Base-by-base conservation (phyloP, 2,888 invertebrate genomes). In the Chloromyia formosa region DNA sequence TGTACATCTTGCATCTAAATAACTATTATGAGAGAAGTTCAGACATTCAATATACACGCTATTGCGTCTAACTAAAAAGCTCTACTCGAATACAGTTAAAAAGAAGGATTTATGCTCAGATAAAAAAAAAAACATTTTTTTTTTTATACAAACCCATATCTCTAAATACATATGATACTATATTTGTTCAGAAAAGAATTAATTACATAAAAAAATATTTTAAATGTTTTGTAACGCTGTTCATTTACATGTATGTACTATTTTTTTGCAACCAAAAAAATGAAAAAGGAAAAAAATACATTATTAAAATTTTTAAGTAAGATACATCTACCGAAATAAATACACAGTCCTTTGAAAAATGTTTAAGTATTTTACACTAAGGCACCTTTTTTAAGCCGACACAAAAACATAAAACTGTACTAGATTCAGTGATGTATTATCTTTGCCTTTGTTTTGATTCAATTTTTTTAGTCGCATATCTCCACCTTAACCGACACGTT, bases 311-410 rank as follows among this genome's bases (percentile, higher is more conserved):
- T 35, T 35, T 35, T 35, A 7, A 35, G 27, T 35, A 35, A 2
- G 3, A 35, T 35, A 64, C 54, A 23, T 49, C 45, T 64, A 54
- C 54, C 9, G 20, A 73, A 73, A 49, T 72, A 22, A 73, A 53
- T 12, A 49, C 27, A 7, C 42, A 40, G 58, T 61, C 22, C 18
- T 73, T 9, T 45, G 27, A 62, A 40, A 73, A 73, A 23, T 73
- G 58, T 54, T 73, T 64, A 71, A 71, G 40, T 73, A 49, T 64
- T 73, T 49, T 73, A 64, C 73, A 73, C 73, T 74, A 74, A 74
- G 74, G 74, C 74, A 74, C 74, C 74, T 69, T 74, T 42, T 54
- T 61, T 74, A 35, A 74, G 61, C 61, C 69, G 62, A 74, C 72
- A 73, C 73, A 60, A 54, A 27, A 61, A 45, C 61, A 73, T 49